phyloP scores from a whole-genome alignment of 2,888 invertebrate species.

The Nomada lathburiana region DNA sequence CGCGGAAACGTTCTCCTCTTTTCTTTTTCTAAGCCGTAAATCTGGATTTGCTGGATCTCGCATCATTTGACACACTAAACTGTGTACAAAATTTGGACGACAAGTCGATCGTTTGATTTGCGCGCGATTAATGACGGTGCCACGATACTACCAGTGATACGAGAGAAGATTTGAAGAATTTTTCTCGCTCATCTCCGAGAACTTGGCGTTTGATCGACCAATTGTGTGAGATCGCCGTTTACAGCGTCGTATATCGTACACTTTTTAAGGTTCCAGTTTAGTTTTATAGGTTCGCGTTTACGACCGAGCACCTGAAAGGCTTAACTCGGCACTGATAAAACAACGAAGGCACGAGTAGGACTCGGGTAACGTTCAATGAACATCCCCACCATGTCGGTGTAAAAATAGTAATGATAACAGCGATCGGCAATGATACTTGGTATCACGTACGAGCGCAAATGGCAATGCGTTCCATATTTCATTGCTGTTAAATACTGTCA shows the following conservation, averaged over 20 bases:
- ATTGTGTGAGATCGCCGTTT: neutral
- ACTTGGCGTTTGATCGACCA: neutral
- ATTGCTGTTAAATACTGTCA: conserved; percentile 48
- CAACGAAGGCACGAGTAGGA: neutral
- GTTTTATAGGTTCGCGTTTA: neutral
- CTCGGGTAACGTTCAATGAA: conserved; percentile 8
- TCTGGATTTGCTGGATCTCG: too few relatives aligned
- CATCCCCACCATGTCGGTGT: neutral
- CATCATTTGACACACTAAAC: too few relatives aligned
- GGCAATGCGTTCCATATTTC: conserved; percentile 23
- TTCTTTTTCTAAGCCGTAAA: too few relatives aligned
- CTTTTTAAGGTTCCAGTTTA: neutral
- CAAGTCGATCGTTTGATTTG: too few relatives aligned
- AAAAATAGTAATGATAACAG: conserved; percentile 48
- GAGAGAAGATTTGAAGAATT: neutral
- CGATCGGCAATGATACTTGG: conserved; percentile 12
- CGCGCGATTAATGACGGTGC: too few relatives aligned
- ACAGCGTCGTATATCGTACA: neutral
- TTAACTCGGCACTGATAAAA: neutral
- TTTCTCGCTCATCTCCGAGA: neutral
- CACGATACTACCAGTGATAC: neutral
- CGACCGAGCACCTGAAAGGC: neutral
- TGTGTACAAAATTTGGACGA: too few relatives aligned
- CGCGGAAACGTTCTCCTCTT: too few relatives aligned
- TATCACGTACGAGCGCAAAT: conserved; percentile 9